Conservation (phyloP, 2,888 invertebrate species). For the Andrena chrysosceles region DNA sequence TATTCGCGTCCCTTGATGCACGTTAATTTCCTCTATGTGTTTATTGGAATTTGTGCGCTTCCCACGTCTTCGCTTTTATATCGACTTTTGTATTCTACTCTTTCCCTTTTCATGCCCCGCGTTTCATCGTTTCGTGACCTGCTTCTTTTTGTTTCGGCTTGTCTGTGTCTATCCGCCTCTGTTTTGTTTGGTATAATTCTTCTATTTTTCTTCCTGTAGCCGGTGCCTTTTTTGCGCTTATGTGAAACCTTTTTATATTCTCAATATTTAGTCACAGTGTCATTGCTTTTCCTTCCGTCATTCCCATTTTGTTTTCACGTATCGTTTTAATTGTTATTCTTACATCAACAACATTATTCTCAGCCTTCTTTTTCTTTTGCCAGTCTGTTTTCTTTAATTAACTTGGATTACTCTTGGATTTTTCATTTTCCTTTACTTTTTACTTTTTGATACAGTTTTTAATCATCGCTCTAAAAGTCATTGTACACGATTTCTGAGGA, state of each 20-base stretch:
- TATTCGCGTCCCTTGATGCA: neutral
- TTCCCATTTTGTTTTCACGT: neutral
- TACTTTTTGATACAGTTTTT: neutral
- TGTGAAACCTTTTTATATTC: neutral
- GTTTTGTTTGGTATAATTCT: neutral
- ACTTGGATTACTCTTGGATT: neutral
- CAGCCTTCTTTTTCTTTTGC: neutral
- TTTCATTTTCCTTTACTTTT: neutral
- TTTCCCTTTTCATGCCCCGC: neutral
- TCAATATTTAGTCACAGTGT: neutral
- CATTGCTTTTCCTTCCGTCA: neutral
- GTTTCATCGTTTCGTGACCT: neutral
- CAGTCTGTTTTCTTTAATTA: neutral
- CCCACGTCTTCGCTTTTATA: neutral
- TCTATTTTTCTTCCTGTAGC: no score
- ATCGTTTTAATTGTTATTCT: neutral
- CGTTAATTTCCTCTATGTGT: neutral
- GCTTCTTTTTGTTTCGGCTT: neutral
- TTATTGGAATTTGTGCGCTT: no score
- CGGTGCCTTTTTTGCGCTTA: neutral
- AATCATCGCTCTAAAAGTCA: neutral
- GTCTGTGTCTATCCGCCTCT: neutral
- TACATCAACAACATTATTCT: neutral
- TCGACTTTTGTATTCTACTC: slow-evolving; percentile 6
- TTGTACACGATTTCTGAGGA: neutral